Percentiles rank a stretch among this genome's conserved stretches.
These are phyloP conservation scores for Penaeus chinensis DNA, from an alignment of 1,140 invertebrate species.

Conservation along the genomic window DNA sequence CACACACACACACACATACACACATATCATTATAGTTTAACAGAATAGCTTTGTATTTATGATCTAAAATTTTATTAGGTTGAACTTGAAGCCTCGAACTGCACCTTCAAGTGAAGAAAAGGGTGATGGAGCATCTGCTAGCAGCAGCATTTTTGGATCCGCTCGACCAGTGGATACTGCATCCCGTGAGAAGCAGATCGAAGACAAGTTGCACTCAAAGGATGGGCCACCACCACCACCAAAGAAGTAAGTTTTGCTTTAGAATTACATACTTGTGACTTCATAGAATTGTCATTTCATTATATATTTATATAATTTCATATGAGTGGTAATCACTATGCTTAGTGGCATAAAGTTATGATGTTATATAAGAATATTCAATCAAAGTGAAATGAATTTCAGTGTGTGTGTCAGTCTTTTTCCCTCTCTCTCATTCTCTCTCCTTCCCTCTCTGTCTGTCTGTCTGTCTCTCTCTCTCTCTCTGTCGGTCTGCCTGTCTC, in stretches of 20 bases:
- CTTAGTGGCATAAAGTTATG: too few relatives aligned
- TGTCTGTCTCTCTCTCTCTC: too few relatives aligned
- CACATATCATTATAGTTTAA: neutral
- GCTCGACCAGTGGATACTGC: constrained; percentile 95
- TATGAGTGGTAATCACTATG: too few relatives aligned
- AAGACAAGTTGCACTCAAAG: constrained; percentile 72
- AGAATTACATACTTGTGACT: neutral
- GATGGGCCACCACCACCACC: neutral
- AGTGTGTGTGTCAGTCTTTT: too few relatives aligned
- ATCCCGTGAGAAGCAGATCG: constrained; percentile 76
- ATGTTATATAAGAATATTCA: too few relatives aligned
- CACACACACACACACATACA: neutral
- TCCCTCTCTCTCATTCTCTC: too few relatives aligned
- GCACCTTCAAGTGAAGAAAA: constrained; percentile 12
- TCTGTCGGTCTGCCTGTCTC: too few relatives aligned
- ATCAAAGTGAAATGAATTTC: too few relatives aligned
- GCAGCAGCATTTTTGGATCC: constrained; percentile 83
- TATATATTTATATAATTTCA: too few relatives aligned
- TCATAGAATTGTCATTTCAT: neutral
- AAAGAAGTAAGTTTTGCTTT: constrained; percentile 10
- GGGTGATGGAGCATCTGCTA: neutral
- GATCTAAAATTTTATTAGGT: neutral
- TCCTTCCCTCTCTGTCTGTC: too few relatives aligned
- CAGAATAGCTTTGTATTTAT: neutral
- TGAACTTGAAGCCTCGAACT: constrained; percentile 27